Evolutionary conservation across 2,888 invertebrate genomes (phyloP).

Genomic region (Drosophila kanekoi): DNA sequence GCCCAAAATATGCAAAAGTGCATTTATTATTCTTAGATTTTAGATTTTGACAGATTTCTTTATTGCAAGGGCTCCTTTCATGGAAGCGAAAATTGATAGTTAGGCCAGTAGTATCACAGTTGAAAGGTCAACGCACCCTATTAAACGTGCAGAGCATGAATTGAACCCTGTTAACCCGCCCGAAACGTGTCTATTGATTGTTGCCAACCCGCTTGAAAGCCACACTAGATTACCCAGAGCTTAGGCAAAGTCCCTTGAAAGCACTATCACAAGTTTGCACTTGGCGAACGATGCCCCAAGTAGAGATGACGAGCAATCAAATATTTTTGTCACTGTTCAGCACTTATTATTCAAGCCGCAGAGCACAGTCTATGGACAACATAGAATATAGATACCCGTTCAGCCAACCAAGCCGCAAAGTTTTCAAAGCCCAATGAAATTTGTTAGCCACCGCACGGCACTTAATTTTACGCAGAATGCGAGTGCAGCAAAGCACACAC

Average conservation of each 20-base stretch:
- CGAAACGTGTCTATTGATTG: constrained; percentile 15
- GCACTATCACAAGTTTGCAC: constrained; percentile 43
- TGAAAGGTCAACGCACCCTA: constrained; percentile 1
- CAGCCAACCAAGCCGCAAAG: constrained; percentile 63
- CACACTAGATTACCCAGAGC: constrained; percentile 40
- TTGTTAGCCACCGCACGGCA: constrained; percentile 73
- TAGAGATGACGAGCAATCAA: constrained; percentile 41
- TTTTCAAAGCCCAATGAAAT: constrained; percentile 77
- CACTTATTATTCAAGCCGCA: constrained; percentile 58
- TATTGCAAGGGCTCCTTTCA: not conserved
- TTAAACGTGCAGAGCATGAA: not conserved
- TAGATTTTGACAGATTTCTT: no score
- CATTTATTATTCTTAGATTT: no score
- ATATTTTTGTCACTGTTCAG: constrained; percentile 38
- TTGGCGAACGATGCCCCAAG: constrained; percentile 27
- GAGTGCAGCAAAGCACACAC: constrained; percentile 27
- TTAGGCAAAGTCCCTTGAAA: constrained; percentile 9
- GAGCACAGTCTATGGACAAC: constrained; percentile 25
- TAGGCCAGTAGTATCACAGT: not conserved
- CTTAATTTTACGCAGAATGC: constrained; percentile 68
- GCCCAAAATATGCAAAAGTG: no score
- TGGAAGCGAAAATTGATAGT: not conserved
- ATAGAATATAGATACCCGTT: constrained; percentile 29
- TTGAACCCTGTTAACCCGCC: not conserved
- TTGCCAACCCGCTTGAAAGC: constrained; percentile 21